Conservation (phyloP, 2,797 vertebrate species). For the Rostrhamus sociabilis region DNA sequence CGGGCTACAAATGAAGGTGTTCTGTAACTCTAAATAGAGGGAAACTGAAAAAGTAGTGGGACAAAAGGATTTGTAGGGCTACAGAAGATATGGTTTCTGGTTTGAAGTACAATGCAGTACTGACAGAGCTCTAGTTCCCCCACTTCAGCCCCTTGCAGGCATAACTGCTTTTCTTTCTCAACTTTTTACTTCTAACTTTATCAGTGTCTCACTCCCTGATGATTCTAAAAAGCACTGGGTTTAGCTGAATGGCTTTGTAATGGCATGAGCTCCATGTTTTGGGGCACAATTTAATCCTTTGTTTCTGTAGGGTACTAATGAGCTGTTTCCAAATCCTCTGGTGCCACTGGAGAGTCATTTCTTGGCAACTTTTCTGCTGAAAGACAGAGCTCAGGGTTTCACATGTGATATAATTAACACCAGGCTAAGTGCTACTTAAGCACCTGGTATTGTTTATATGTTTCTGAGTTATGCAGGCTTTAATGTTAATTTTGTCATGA, state of each 20-base stretch:
- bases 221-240: background rate
- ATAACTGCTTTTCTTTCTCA: background rate
- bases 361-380: background rate
- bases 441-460: constrained; percentile 18
- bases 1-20: background rate
- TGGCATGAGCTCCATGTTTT: background rate
- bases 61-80: background rate
- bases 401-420: constrained; percentile 17
- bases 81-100: background rate
- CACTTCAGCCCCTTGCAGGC: background rate
- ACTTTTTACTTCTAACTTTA: background rate
- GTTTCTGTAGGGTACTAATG: constrained; percentile 17
- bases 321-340: constrained; percentile 20
- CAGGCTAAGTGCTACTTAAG: constrained; percentile 16
- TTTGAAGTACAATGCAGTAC: background rate
- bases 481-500: background rate
- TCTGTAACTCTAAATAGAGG: background rate
- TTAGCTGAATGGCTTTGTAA: background rate
- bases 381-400: background rate
- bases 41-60: background rate
- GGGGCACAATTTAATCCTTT: constrained; percentile 12
- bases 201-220: background rate
- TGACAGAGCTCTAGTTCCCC: background rate
- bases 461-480: background rate
- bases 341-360: background rate